Evolutionary conservation across 2,113 vertebrate species (phyloP), one percentile per base, ranked within the genome.

Genomic region (Syrrhaptes paradoxus): DNA sequence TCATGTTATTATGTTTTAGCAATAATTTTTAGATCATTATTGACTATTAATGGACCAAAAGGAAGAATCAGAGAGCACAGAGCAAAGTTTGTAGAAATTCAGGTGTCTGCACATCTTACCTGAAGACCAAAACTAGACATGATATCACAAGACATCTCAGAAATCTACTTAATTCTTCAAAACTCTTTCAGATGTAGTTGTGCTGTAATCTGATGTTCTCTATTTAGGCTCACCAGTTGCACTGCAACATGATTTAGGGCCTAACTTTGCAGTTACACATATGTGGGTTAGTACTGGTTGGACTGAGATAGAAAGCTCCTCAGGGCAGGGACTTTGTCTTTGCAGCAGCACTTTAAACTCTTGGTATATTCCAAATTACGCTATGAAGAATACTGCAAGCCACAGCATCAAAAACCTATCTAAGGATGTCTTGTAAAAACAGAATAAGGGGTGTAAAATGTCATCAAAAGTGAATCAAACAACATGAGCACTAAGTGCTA

Each of bases 401-500:
- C 34, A 59, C 45, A 66, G 26, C 55, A 34, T 72, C 41, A 28
- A 41, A 87, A 74, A 38, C 13, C n/a, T 48, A n/a, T 3, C 54
- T 34, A 15, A 38, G 36, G 68, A 52, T 8, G 17, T 16, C 51
- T 36, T 22, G 45, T 49, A 59, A 73, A 62, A 85, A 17, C 25
- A 41, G 31, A 59, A 6, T 13, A 46, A 26, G 20, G 66, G 66
- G 12, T 51, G 31, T 7, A 22, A 85, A 78, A 29, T 7, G 28
- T 46, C 81, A 68, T 15, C 18, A 54, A 17, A 63, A 48, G 72
- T 0, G 18, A 74, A 38, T 7, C 43, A 22, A 90, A 38, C 45
- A 43, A 38, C 32, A 4, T 0, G 15, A 4, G 4, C 43, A n/a
- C 31, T 2, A 26, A 31, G 43, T 4, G 36, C 67, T 17, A 9